Percentiles rank a stretch among this genome's conserved stretches.
Evolutionary conservation across 2,888 invertebrate genomes (phyloP).

Genomic region (Aphodius granarius): DNA sequence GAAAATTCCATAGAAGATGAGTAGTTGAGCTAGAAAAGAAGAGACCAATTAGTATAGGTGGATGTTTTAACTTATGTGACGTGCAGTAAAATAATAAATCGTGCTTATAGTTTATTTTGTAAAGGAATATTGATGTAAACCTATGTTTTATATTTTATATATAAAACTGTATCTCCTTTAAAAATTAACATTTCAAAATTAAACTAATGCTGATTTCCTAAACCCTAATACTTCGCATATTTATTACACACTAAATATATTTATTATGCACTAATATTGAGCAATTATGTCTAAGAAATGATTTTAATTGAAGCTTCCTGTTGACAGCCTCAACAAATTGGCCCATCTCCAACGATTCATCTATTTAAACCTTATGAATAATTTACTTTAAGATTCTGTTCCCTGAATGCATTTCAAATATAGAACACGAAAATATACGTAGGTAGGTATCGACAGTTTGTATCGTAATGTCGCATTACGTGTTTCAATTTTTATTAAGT

Average conservation of each 20-base stretch:
- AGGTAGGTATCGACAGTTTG: not conserved
- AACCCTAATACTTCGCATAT: too few relatives aligned
- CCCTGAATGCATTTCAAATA: not conserved
- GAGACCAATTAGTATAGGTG: constrained; percentile 27
- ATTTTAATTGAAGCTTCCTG: not conserved
- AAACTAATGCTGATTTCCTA: too few relatives aligned
- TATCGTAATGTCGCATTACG: not conserved
- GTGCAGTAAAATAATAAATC: not conserved
- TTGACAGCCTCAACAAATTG: not conserved
- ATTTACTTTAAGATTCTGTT: not conserved
- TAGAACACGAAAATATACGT: not conserved
- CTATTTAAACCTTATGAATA: not conserved
- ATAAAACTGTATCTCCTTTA: too few relatives aligned
- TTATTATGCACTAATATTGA: too few relatives aligned
- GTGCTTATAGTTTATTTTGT: not conserved
- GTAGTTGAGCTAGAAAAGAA: constrained; percentile 72
- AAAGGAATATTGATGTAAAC: too few relatives aligned
- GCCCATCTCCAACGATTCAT: not conserved
- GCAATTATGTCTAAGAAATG: not conserved
- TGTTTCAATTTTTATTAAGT: not conserved
- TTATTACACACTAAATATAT: too few relatives aligned
- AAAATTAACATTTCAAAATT: too few relatives aligned
- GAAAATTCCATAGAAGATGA: constrained; percentile 86
- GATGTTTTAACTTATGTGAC: too few relatives aligned
- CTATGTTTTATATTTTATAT: too few relatives aligned